These are phyloP conservation scores for Limonius californicus DNA, from an alignment of 1,140 invertebrate species.

Conservation along the genomic window DNA sequence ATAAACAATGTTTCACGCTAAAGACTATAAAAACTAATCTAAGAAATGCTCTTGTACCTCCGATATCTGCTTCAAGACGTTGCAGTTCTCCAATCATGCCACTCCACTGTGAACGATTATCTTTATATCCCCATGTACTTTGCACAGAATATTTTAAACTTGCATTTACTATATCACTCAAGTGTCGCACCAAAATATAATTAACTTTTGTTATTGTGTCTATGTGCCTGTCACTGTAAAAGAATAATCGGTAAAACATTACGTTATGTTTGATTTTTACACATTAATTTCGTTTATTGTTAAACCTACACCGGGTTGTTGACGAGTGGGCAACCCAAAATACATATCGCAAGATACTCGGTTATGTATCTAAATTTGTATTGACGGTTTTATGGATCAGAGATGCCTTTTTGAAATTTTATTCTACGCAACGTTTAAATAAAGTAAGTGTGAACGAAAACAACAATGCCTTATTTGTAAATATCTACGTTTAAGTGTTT, in stretches of 20 bases:
- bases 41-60: slow-evolving; percentile 46
- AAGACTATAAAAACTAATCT: not conserved
- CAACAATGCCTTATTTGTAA: no score
- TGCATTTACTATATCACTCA: slow-evolving; percentile 56
- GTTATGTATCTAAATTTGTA: no score
- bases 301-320: no score
- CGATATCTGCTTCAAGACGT: slow-evolving; percentile 57
- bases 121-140: slow-evolving; percentile 55
- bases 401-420: no score
- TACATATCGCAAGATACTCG: no score
- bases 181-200: slow-evolving; percentile 54
- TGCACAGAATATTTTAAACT: slow-evolving; percentile 51
- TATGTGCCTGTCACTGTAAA: slow-evolving; percentile 52
- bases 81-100: slow-evolving; percentile 62
- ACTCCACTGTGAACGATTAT: slow-evolving; percentile 51
- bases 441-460: no score
- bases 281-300: no score
- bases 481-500: no score
- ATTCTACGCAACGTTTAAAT: no score
- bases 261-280: no score
- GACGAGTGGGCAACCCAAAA: no score
- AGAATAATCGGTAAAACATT: not conserved
- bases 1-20: not conserved
- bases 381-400: no score
- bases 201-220: slow-evolving; percentile 63